Evolutionary conservation across 1,140 invertebrate species (phyloP).

Genomic region (Euura lappo): DNA sequence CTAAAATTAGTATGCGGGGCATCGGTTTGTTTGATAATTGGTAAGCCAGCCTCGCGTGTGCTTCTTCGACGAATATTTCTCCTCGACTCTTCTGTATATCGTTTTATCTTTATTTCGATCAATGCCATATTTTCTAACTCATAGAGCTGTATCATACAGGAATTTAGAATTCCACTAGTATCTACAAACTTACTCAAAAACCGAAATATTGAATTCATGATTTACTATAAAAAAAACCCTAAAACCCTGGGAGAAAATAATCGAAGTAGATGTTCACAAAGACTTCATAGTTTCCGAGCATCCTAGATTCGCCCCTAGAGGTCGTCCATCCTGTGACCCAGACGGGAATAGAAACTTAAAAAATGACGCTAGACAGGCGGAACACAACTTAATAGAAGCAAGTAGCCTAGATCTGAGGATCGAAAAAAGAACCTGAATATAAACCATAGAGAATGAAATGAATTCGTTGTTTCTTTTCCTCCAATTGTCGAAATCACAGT

Average conservation of each 20-base stretch:
- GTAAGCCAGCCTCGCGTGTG: neutral
- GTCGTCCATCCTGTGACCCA: neutral
- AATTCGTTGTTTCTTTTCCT: too few relatives aligned
- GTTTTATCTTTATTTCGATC: too few relatives aligned
- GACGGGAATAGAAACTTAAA: neutral
- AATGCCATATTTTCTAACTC: too few relatives aligned
- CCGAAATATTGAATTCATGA: too few relatives aligned
- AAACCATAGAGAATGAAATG: neutral
- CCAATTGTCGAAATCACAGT: too few relatives aligned
- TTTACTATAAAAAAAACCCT: too few relatives aligned
- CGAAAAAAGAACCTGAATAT: neutral
- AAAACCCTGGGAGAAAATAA: too few relatives aligned
- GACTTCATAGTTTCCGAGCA: neutral
- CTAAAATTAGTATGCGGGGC: conserved; percentile 1
- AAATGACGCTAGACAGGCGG: neutral
- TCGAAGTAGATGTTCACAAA: too few relatives aligned
- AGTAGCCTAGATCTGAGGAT: neutral
- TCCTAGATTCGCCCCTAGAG: neutral
- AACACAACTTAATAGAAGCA: neutral
- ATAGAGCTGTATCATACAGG: too few relatives aligned
- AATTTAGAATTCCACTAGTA: too few relatives aligned
- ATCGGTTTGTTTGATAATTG: neutral
- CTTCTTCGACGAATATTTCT: neutral
- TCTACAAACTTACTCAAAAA: too few relatives aligned
- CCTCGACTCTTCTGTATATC: too few relatives aligned